These are phyloP conservation scores for Eufriesea mexicana DNA, from an alignment of 1,140 invertebrate genomes.

Conservation along the genomic window DNA sequence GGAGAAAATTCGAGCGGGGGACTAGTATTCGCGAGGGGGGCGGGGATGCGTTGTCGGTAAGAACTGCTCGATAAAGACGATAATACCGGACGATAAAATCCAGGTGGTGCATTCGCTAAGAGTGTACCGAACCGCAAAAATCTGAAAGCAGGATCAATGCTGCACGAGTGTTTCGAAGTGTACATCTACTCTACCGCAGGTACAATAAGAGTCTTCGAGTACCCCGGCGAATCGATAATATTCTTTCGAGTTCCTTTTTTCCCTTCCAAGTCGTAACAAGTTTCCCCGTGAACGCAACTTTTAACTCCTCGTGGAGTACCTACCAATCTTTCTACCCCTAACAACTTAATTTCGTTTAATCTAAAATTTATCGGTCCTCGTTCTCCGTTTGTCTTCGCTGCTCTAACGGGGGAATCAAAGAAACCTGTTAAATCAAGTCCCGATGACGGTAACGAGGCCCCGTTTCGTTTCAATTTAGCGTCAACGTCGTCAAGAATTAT, in stretches of 20 bases:
- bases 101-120: background rate
- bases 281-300: background rate
- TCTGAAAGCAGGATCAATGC: background rate
- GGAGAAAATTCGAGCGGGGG: too few relatives aligned
- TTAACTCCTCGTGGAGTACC: background rate
- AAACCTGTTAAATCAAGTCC: background rate
- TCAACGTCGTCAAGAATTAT: background rate
- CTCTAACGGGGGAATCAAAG: background rate
- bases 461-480: background rate
- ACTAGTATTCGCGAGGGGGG: background rate
- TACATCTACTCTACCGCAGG: background rate
- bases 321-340: background rate
- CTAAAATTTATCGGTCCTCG: background rate
- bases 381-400: background rate
- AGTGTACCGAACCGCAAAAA: background rate
- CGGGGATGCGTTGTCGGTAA: background rate
- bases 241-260: background rate
- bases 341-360: background rate
- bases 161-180: background rate
- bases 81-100: background rate
- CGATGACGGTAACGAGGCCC: background rate
- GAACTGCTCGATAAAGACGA: background rate
- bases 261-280: background rate
- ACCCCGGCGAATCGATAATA: slow-evolving; percentile 10
- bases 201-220: slow-evolving; percentile 12